Base-by-base conservation (phyloP, 2,888 invertebrate genomes). In the Gastracanthus pulcherrimus region DNA sequence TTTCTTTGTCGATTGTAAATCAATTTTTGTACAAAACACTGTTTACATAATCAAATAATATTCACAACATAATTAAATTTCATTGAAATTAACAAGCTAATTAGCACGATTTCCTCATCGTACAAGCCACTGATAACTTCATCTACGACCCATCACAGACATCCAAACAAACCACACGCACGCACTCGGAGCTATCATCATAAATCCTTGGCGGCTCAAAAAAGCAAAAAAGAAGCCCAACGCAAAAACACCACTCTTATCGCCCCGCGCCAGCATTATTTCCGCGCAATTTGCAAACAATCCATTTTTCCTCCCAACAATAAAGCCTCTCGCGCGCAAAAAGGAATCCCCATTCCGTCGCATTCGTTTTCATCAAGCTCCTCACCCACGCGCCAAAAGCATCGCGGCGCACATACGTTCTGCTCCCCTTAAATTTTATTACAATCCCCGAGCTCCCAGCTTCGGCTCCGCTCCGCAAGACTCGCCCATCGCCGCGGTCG, bases 351-450 rank as follows among this genome's bases (percentile, higher is more conserved):
- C 23, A 9, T 23, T 16, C 26, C 55, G 23, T 26, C 55, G 26
- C 55, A 55, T 55, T 55, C 55, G 55, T 55, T 55, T 55, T 55
- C 55, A 55, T 55, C 55, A 26, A 55, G 55, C 26, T n/a, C n/a
- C n/a, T n/a, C n/a, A n/a, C 26, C 23, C n/a, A 3, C 26, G 16
- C 31, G 29, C 16, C 16, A 34, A 62, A 31, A 60, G n/a, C 62
- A 34, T 7, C 23, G 23, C 29, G 6, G n/a, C 7, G 41, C 11
- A 1, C 34, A n/a, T 29, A 29, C 23, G 19, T 69, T 45, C 45
- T 55, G 19, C 75, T 23, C 64, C 51, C 55, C 23, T 4, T 11
- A 80, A 76, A 80, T 80, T 80, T 76, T 76, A 80, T 80, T 76
- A 80, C 69, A 58, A 34, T 36, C 31, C 48, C 45, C 36, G 76